These are phyloP conservation scores for Hofmannophila pseudospretella DNA, from an alignment of 2,888 invertebrate genomes.

Conservation along the genomic window DNA sequence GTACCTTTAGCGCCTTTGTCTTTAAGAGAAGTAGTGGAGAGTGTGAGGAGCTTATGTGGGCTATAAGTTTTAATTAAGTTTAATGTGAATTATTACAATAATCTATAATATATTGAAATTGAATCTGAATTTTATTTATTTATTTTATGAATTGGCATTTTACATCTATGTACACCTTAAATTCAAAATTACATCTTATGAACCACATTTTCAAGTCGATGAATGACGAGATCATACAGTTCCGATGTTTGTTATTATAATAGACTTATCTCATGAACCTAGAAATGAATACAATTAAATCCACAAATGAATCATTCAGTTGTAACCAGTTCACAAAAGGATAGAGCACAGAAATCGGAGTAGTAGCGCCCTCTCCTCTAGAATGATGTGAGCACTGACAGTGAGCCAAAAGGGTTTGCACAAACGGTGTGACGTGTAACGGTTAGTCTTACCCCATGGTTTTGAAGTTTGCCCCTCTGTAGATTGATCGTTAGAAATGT, in stretches of 20 bases:
- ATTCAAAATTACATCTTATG: conserved; percentile 5
- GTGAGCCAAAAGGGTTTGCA: too few relatives aligned
- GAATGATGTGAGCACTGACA: too few relatives aligned
- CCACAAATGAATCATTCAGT: too few relatives aligned
- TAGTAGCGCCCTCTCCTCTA: too few relatives aligned
- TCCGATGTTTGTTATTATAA: too few relatives aligned
- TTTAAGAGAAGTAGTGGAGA: conserved; percentile 66
- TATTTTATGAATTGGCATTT: conserved; percentile 73
- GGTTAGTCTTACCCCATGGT: too few relatives aligned
- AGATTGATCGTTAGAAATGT: too few relatives aligned
- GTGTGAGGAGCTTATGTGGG: conserved; percentile 76
- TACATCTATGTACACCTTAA: conserved; percentile 42
- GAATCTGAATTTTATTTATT: conserved; percentile 74
- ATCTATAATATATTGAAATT: conserved; percentile 78
- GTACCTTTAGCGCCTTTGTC: conserved; percentile 75
- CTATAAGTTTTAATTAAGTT: conserved; percentile 75
- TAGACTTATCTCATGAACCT: conserved; percentile 7
- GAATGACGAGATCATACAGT: not conserved
- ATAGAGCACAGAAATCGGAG: too few relatives aligned
- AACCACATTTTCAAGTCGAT: not conserved
- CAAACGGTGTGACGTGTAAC: too few relatives aligned
- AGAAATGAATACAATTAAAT: too few relatives aligned
- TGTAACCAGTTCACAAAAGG: too few relatives aligned
- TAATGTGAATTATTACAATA: conserved; percentile 78
- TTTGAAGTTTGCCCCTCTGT: too few relatives aligned